Base-by-base conservation (phyloP, 2,797 vertebrate species). In the Notolabrus celidotus region DNA sequence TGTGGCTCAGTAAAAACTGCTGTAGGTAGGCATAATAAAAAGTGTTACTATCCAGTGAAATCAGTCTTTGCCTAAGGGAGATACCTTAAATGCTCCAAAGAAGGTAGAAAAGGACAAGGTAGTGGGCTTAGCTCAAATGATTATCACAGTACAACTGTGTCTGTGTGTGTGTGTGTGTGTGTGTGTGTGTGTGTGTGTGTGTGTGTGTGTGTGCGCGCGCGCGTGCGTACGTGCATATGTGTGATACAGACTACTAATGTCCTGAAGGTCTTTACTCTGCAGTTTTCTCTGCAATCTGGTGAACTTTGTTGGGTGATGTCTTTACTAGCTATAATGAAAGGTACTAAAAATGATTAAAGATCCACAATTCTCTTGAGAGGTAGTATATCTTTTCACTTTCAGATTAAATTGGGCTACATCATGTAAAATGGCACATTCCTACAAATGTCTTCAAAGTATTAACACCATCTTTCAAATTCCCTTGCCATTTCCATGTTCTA, bases 11-110 rank as follows among this genome's bases (percentile, higher is more conserved):
- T 80, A 82, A 86, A 84, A 80, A 73, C 60, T 78, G 78, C 78
- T 87, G 80, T 83, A 86, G 73, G 83, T 78, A 72, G 72, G 73
- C 36, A 67, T 80, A 85, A 84, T 89, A 83, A 89, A 81, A 82
- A 23, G 63, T 82, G 67, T 80, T 75, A 74, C 71, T 70, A 83
- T 87, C 60, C 66, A 74, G 71, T 86, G 70, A 77, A 87, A 77
- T 85, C 72, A 77, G 70, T 9, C 33, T 71, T 73, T 66, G 61
- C 86, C 81, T 74, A 16, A 0, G 71, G 83, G 78, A 83, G 67
- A 42, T 47, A 38, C 64, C 70, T 65, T 62, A 39, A 76, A 74
- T 70, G 71, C 82, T 88, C 71, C 65, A 58, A 82, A 46, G 71
- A 75, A 78, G 67, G 46, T 74, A 57, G 70, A 83, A 77, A 57